Percentiles rank a stretch among this genome's conserved stretches.
phyloP scores from a whole-genome alignment of 2,797 vertebrate species.

The Morelia viridis region DNA sequence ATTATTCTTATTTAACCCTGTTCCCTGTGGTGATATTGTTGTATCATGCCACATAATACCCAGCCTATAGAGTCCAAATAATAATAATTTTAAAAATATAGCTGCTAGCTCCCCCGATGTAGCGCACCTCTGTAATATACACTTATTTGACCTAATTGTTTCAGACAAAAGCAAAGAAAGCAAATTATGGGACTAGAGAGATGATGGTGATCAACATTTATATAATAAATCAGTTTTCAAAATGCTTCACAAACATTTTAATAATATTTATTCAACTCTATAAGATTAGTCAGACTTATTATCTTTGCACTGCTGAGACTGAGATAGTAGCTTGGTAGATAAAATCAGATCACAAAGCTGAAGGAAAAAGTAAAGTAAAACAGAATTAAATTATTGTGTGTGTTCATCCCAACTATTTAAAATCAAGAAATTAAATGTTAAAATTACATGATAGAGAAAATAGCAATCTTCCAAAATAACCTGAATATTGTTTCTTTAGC shows the following conservation, averaged over 20 bases:
- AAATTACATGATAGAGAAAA: not conserved
- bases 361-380: not conserved
- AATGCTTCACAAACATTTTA: not conserved
- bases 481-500: conserved; percentile 11
- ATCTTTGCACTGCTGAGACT: not conserved
- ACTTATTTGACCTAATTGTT: not conserved
- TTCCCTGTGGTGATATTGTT: not conserved
- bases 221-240: not conserved
- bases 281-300: not conserved
- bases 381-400: not conserved
- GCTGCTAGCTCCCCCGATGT: not conserved
- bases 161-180: not conserved
- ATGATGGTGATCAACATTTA: not conserved
- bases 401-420: not conserved
- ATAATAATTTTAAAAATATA: not conserved
- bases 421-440: conserved; percentile 7
- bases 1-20: not conserved
- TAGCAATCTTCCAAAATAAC: not conserved
- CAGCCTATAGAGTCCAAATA: not conserved
- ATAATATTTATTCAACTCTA: not conserved
- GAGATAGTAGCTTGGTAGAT: not conserved
- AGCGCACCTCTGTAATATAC: not conserved
- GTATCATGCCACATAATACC: not conserved
- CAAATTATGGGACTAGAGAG: not conserved
- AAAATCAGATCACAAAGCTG: conserved; percentile 5